A percentile compares a stretch with the other conserved stretches of the same genome.
Conservation (phyloP, 2,888 invertebrate species). For the Pterobdella sp. region DNA sequence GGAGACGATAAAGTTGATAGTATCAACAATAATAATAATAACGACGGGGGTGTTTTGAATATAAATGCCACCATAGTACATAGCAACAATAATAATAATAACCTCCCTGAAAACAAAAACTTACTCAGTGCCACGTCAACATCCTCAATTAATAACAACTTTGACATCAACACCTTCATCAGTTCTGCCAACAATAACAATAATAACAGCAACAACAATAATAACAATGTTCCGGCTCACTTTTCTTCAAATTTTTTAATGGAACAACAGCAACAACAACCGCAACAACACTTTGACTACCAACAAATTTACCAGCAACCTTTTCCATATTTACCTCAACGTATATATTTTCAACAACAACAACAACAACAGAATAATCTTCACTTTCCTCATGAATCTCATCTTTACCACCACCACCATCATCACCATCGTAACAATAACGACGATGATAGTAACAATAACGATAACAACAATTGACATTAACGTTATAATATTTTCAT, state of each 20-base stretch:
- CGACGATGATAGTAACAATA: slow-evolving; percentile 15
- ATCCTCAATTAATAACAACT: neutral
- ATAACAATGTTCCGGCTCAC: neutral
- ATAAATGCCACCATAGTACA: neutral
- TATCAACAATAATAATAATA: neutral
- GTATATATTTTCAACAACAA: slow-evolving; percentile 1
- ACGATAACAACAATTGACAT: slow-evolving; percentile 9
- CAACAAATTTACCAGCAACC: slow-evolving; percentile 9
- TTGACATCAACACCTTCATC: slow-evolving; percentile 13
- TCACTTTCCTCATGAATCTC: slow-evolving; percentile 8
- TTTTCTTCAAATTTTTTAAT: neutral
- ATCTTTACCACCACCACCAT: slow-evolving; percentile 8
- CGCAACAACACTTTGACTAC: slow-evolving; percentile 14
- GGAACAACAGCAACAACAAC: slow-evolving; percentile 14
- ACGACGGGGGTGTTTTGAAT: neutral
- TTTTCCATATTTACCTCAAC: slow-evolving; percentile 5
- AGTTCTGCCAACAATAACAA: neutral
- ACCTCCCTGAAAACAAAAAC: neutral
- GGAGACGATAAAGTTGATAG: neutral
- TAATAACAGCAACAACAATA: neutral
- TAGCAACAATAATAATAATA: neutral
- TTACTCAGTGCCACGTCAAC: neutral
- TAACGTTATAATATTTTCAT: too few species aligned
- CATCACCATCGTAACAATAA: slow-evolving; percentile 16
- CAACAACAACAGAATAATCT: neutral